Base-by-base conservation (phyloP, 2,888 invertebrate genomes). In the Trichopoda pennipes region DNA sequence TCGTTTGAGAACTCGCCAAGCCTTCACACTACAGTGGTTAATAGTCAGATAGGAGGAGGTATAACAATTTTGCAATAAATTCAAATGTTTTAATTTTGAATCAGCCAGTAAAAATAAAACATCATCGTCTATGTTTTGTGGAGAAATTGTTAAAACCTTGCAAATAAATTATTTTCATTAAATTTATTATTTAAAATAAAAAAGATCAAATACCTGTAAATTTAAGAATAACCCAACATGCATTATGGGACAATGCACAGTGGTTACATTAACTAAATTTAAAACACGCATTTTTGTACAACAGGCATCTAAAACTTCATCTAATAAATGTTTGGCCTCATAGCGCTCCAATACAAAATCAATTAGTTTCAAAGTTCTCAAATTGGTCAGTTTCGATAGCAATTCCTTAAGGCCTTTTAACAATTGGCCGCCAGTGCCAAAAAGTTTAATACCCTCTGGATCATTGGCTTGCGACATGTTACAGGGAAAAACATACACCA, bases 161-260 rank as follows among this genome's bases (percentile, higher is more conserved):
- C 0, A 83, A 85, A 14, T 7, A 63, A 44, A 56, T 16, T 66
- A 10, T 32, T 53, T 14, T 0, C 35, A 17, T 1, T 2, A 28
- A 28, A 28, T 7, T 28, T 28, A 28, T 28, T 28, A 4, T 17
- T 38, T 44, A 4, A n/a, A 12, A 38, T 35, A 16, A 1, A 6
- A n/a, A 10, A 53, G 47, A 16, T 10, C 17, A 61, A 51, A n/a
- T 70, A 94, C 95, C 87, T 93, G 92, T 73, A 97, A 92, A 89
- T 95, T 95, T 28, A 95, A 89, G 88, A 97, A 96, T 35, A 95
- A 93, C 0, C 95, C 95, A 32, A 95, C 93, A 87, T 96, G 95
- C 81, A 96, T 91, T 21, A 96, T 91, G 38, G 95, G 94, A 86
- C 94, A 95, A 60, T 93, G 93, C 7, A 92, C 91, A 85, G 94